Base-by-base conservation (phyloP, 2,888 invertebrate species). In the Stenodema calcarata region DNA sequence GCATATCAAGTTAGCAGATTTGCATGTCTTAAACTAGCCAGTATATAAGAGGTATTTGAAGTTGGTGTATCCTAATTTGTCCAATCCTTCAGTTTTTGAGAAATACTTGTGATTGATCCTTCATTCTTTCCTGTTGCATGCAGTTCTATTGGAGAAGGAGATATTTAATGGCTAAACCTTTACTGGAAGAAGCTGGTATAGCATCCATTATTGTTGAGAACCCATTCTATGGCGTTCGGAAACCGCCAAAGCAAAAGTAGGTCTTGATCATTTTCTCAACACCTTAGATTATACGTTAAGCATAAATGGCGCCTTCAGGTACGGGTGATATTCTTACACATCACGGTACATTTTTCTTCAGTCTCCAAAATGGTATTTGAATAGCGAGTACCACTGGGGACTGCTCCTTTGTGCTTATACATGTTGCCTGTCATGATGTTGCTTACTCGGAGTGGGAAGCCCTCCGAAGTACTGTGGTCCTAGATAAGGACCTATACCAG, bases 141-240 rank as follows among this genome's bases (percentile, higher is more conserved):
- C 84, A 98, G 98, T 96, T 94, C 91, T 98, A 95, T 91, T 98
- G 98, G 96, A 93, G 98, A 89, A 93, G 99, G 90, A 92, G 98
- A 90, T 95, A 95, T 90, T 92, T 98, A 75, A 95, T 99, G 93
- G 99, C 97, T 9, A 96, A 96, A 90, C 99, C 99, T 2, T 91
- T 99, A 87, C 91, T 99, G 6, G 96, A 96, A 91, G 96, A 98
- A 91, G 94, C 94, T 30, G 97, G 97, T 62, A 97, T 99, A 89
- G 98, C 96, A 81, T 96, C 99, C 0, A 95, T 99, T 82, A 94
- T 99, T 88, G 92, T 99, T 89, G 99, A 99, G 92, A 99, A 99
- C 92, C 99, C 99, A 12, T 99, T 97, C 92, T 98, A 98, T 92
- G 98, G 98, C 44, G 91, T 94, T 0, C 93, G 98, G 88, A 98